A percentile compares a stretch with the other conserved stretches of the same genome.
These are phyloP conservation scores for Lepidostoma basale DNA, from an alignment of 1,140 invertebrate genomes.

Conservation along the genomic window DNA sequence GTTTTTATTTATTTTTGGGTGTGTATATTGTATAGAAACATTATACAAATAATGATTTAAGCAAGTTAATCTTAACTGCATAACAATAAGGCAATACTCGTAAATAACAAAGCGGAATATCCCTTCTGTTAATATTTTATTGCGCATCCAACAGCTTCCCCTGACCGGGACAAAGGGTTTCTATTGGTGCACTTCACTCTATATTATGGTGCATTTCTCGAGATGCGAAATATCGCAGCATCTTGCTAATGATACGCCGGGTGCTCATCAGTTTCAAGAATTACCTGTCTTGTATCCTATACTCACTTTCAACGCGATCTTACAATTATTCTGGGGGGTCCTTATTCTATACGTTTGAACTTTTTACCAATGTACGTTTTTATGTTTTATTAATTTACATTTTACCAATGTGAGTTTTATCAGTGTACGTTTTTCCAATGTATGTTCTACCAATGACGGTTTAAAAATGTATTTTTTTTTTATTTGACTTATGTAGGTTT, in stretches of 20 bases:
- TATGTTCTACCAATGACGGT: no score
- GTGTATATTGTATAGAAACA: no score
- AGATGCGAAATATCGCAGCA: conserved; percentile 43
- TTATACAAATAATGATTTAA: no score
- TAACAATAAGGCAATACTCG: no score
- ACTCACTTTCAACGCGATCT: neutral
- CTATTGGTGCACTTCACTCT: conserved; percentile 35
- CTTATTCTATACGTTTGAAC: neutral
- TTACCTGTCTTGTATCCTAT: neutral
- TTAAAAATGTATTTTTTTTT: no score
- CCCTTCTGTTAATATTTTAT: conserved; percentile 5
- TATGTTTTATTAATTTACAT: no score
- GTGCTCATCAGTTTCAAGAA: neutral
- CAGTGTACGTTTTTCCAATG: no score
- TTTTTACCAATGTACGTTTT: no score
- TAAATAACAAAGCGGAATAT: conserved; percentile 30
- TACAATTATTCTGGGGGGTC: neutral
- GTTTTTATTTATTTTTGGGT: no score
- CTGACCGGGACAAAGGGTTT: neutral
- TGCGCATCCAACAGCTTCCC: conserved; percentile 5
- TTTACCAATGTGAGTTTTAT: no score
- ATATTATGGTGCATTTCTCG: conserved; percentile 30
- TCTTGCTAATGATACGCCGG: conserved; percentile 35
- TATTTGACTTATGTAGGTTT: no score
- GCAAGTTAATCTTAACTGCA: no score